Evolutionary conservation across 2,888 invertebrate genomes (phyloP), one percentile per base, ranked within the genome.

Genomic region (Strigamia transsilvanica): DNA sequence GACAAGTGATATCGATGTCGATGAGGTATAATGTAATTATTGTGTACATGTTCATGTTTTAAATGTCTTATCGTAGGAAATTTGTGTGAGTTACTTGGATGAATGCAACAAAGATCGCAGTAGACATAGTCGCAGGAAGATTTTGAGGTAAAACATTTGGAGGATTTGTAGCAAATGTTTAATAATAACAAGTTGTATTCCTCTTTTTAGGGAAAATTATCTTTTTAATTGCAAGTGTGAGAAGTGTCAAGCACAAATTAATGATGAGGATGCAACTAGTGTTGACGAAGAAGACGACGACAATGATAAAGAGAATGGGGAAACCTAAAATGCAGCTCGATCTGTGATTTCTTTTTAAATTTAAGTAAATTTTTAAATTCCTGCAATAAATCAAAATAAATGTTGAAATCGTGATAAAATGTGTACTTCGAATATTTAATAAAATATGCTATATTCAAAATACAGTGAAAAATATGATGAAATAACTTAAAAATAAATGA

Each of bases 51-150:
- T 13, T 46, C 61, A 13, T 79, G 32, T 12, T 13, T 23, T 13
- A 15, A 38, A 32, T 38, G 15, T 66, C 38, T 66, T 34, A 1
- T 80, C 3, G 38, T 51, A 85, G 83, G 98, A 98, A 88, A 94
- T 98, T 84, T 93, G 91, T 84, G 96, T 96, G 85, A 94, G 94
- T 84, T 98, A 98, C 88, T 89, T 98, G 84, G 95, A 95, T 85
- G 95, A 96, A 84, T 97, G 97, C 86, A 91, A 92, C 80, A 87
- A 94, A 83, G 91, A 91, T 83, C 90, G 96, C 83, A 96, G 96
- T 51, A 91, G 97, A 85, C 94, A 97, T 90, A 94, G 95, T 0
- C 90, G 98, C 84, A 94, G 94, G 86, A 96, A 96, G 89, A 91
- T 92, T 82, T 87, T 91, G n/a, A 88, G 88, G 90, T 90, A 85